Conservation (phyloP, 2,113 vertebrate species). For the Andinoacara biseriatus region DNA sequence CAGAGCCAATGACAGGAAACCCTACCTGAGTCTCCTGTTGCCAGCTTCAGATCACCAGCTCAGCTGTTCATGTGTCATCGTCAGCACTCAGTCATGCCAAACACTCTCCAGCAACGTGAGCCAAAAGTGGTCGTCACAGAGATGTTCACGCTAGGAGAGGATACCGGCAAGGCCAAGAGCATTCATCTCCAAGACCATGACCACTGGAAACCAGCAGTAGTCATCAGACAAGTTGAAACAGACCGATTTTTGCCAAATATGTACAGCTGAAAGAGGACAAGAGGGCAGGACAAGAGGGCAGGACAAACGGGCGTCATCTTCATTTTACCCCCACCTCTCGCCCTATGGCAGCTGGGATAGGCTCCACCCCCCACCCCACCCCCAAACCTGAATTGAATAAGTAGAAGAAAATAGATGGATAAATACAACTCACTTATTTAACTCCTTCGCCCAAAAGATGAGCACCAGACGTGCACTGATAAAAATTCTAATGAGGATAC, state of each 20-base stretch:
- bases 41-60: background rate
- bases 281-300: background rate
- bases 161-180: background rate
- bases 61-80: background rate
- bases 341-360: too few species aligned
- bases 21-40: background rate
- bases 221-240: background rate
- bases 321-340: background rate
- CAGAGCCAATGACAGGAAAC: background rate
- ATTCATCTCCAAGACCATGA: background rate
- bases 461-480: background rate
- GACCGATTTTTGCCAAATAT: background rate
- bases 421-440: background rate
- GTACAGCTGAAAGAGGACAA: background rate
- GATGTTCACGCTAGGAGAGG: background rate
- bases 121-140: background rate
- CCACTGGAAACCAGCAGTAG: background rate
- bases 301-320: background rate
- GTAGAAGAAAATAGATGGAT: too few species aligned
- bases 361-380: too few species aligned
- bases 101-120: background rate
- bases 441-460: background rate
- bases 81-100: background rate
- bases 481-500: fast-evolving
- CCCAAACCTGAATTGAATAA: too few species aligned